A percentile compares a stretch with the other conserved stretches of the same genome.
Evolutionary conservation across 2,888 invertebrate genomes (phyloP).

Genomic region (Lycocerus yunnanus): DNA sequence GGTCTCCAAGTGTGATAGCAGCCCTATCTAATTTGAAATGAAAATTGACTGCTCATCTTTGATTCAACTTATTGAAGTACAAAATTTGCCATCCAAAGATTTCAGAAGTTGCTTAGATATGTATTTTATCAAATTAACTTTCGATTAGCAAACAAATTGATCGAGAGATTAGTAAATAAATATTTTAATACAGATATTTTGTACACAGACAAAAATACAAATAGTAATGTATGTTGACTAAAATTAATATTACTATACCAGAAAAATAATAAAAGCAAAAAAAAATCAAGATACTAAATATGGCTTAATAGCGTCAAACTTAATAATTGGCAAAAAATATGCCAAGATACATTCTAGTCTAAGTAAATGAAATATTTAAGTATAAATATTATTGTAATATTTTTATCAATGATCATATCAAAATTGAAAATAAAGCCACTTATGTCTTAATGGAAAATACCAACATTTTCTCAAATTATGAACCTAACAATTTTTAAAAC

Average conservation of each 20-base stretch:
- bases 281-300: not conserved
- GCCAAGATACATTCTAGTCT: not conserved
- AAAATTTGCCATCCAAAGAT: no score
- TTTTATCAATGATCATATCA: not conserved
- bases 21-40: not conserved
- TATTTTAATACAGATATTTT: not conserved
- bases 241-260: not conserved
- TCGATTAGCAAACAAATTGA: not conserved
- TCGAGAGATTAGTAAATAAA: not conserved
- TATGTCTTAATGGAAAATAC: not conserved
- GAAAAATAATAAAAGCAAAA: not conserved
- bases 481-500: not conserved
- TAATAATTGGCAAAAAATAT: not conserved
- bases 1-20: not conserved
- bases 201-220: not conserved
- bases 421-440: not conserved
- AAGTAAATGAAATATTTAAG: not conserved
- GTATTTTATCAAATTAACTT: not conserved
- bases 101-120: no score
- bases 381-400: not conserved
- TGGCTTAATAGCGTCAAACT: not conserved
- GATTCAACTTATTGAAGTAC: not conserved
- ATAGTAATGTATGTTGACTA: not conserved
- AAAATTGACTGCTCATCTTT: not conserved
- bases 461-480: not conserved